phyloP scores from a whole-genome alignment of 2,888 invertebrate genomes.

The Pandemis corylana region DNA sequence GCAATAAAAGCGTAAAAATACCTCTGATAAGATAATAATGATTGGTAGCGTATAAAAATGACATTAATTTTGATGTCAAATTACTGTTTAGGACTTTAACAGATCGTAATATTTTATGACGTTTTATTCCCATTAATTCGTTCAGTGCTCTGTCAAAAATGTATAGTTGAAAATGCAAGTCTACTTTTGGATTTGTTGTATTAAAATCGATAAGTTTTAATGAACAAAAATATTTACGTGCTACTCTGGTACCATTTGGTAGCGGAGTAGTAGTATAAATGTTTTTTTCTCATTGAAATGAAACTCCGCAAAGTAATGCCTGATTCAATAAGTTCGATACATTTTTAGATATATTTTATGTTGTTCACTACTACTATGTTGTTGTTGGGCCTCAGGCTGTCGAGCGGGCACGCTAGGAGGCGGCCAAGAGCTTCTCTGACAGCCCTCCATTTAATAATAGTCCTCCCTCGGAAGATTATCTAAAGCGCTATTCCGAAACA shows the following conservation, averaged over 20 bases:
- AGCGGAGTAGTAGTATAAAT: no score
- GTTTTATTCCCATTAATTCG: not conserved
- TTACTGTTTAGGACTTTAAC: constrained; percentile 13
- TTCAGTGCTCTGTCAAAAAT: not conserved
- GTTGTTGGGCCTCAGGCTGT: constrained; percentile 34
- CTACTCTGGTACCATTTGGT: no score
- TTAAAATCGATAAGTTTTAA: not conserved
- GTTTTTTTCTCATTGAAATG: not conserved
- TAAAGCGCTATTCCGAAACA: constrained; percentile 47
- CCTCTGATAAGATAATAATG: constrained; percentile 20
- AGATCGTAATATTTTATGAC: constrained; percentile 14
- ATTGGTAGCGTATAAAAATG: constrained; percentile 12
- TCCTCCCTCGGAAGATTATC: constrained; percentile 75
- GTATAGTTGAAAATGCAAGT: not conserved
- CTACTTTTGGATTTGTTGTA: not conserved
- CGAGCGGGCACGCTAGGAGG: constrained; percentile 52
- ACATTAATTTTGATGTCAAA: constrained; percentile 9
- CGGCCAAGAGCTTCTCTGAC: constrained; percentile 68
- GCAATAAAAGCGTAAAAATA: constrained; percentile 6
- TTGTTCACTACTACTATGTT: constrained; percentile 12
- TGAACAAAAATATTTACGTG: no score
- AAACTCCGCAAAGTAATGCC: no score
- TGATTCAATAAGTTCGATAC: no score
- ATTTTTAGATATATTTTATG: not conserved
- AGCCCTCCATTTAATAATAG: constrained; percentile 81